Base-by-base conservation (phyloP, 2,888 invertebrate genomes). In the Epistrophella euchroma region DNA sequence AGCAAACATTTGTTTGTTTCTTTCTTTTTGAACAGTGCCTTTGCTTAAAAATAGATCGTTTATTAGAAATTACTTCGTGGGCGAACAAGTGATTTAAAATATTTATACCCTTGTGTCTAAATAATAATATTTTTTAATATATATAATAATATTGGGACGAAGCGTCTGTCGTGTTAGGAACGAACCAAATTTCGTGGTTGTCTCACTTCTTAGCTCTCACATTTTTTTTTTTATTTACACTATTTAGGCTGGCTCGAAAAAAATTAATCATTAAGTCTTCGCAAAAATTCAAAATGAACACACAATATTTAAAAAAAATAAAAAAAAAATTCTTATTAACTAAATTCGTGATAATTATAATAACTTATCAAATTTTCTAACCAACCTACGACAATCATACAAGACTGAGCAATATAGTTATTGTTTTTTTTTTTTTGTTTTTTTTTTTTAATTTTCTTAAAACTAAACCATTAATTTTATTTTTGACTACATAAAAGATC, bases 401-500 rank as follows among this genome's bases (percentile, higher is more conserved):
- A 35, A 35, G 32, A 47, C 47, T 66, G 32, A 47, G 28, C 66
- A 47, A 66, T 35, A 35, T 56, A 32, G 11, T 32, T 47, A 32
- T 45, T 45, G 2, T 62, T 10, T n/a, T 43, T 9, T 40, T 10
- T n/a, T n/a, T n/a, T n/a, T n/a, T n/a, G n/a, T n/a, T 13, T 62
- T 13, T 43, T 10, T 43, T 11, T 15, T 64, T 10, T 45, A 6
- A n/a, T 0, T 47, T 3, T 15, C 32, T 47, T 47, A 35, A 19
- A 47, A 47, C 40, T 25, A 47, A 66, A 28, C 19, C 1, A 13
- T 43, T 28, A 45, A n/a, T 62, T 22, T 43, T 43, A 17, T 32
- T 45, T 6, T 66, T 66, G 66, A 66, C 66, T 66, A 45, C 28
- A n/a, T n/a, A 66, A 45, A 45, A 66, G 22, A 11, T 43, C 11